Conservation (phyloP, 2,797 vertebrate species). For the Sebastes elongatus region DNA sequence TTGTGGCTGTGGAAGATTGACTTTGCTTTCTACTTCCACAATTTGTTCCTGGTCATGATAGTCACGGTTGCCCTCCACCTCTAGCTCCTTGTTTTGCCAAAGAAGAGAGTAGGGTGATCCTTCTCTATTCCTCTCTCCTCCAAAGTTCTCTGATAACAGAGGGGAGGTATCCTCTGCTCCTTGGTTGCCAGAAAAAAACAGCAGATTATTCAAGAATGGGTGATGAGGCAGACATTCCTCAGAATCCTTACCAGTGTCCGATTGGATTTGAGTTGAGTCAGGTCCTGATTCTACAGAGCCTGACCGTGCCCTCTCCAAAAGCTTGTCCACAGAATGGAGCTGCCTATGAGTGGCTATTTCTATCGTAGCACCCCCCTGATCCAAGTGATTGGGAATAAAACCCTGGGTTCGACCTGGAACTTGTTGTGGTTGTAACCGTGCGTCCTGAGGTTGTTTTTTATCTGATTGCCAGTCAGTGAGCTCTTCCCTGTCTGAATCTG, state of each 20-base stretch:
- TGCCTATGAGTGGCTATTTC: slow-evolving; percentile 2
- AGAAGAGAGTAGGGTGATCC: slow-evolving; percentile 9
- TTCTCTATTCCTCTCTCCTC: slow-evolving; percentile 8
- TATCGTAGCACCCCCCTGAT: not conserved
- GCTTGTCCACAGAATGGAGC: slow-evolving; percentile 2
- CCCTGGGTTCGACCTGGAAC: not conserved
- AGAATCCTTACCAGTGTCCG: slow-evolving; percentile 9
- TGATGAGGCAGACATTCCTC: slow-evolving; percentile 19
- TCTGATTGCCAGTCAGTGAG: slow-evolving; percentile 1
- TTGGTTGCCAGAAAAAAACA: slow-evolving; percentile 25
- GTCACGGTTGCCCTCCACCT: slow-evolving; percentile 9
- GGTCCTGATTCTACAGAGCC: not conserved
- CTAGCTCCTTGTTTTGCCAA: not conserved
- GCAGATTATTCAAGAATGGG: slow-evolving; percentile 9
- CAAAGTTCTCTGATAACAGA: slow-evolving; percentile 14
- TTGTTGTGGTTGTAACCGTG: not conserved
- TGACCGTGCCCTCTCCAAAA: not conserved
- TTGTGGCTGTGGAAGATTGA: slow-evolving; percentile 10
- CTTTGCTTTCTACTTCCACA: slow-evolving; percentile 13
- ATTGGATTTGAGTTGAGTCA: slow-evolving; percentile 9
- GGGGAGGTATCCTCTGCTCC: slow-evolving; percentile 22
- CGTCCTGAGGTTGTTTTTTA: not conserved
- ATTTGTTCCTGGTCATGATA: slow-evolving; percentile 29
- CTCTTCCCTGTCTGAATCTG: slow-evolving; percentile 9
- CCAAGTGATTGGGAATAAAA: slow-evolving; percentile 14